Percentiles rank a stretch among this genome's conserved stretches.
These are phyloP conservation scores for Stegophylla sp. DNA, from an alignment of 2,888 invertebrate genomes.

Conservation along the genomic window DNA sequence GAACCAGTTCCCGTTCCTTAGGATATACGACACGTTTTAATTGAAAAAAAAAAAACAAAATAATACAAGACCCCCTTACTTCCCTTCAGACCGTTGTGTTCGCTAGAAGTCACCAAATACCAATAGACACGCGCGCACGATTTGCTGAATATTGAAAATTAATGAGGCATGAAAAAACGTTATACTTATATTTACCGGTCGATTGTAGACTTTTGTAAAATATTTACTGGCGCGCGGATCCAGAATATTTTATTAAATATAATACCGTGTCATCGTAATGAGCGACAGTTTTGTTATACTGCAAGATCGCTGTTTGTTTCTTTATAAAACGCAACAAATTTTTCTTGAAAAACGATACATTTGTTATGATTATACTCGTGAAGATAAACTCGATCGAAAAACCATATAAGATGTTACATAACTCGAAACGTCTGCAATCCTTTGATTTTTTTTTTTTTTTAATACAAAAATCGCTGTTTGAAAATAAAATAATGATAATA, in stretches of 20 bases:
- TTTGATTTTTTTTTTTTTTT: slow-evolving; percentile 7
- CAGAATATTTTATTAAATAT: slow-evolving; percentile 11
- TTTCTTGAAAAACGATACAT: neutral
- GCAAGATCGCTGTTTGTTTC: neutral
- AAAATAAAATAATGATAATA: slow-evolving; percentile 21
- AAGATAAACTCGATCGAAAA: neutral
- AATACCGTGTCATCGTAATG: neutral
- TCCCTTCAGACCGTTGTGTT: too few species aligned
- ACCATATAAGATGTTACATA: neutral
- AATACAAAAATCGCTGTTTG: neutral
- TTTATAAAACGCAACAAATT: neutral
- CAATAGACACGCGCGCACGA: neutral
- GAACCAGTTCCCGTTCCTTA: slow-evolving; percentile 25
- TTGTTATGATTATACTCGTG: neutral
- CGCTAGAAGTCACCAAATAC: slow-evolving; percentile 3
- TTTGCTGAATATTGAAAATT: slow-evolving; percentile 8
- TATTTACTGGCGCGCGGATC: neutral
- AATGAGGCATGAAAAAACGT: neutral
- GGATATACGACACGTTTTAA: neutral
- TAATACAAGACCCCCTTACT: neutral
- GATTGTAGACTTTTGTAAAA: neutral
- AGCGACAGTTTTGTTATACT: neutral
- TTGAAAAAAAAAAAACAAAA: too few species aligned
- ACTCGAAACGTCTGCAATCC: neutral
- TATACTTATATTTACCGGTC: slow-evolving; percentile 11